These are phyloP conservation scores for Drosophila pseudoobscura DNA, from an alignment of 1,140 invertebrate genomes.

Conservation along the genomic window DNA sequence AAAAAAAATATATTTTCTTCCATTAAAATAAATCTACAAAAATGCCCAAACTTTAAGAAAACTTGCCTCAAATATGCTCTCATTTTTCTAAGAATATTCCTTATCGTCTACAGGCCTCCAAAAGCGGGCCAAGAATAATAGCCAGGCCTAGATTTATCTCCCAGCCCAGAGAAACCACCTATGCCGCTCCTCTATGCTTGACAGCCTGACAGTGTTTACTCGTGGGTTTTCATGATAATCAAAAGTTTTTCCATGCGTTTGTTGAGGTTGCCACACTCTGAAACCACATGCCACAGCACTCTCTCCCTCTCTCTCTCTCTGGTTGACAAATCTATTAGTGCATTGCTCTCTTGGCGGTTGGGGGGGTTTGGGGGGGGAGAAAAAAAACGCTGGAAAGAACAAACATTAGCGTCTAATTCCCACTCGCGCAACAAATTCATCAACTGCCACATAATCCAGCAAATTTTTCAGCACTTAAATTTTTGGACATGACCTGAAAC, in stretches of 20 bases:
- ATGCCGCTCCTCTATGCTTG: neutral
- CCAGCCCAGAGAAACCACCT: slow-evolving; percentile 11
- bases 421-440: slow-evolving; percentile 68
- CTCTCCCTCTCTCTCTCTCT: too few relatives aligned
- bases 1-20: too few relatives aligned
- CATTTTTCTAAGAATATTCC: too few relatives aligned
- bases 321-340: slow-evolving; percentile 68
- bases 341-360: slow-evolving; percentile 34
- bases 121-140: slow-evolving; percentile 29
- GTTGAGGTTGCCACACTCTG: slow-evolving; percentile 12
- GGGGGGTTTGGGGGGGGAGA: too few relatives aligned
- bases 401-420: slow-evolving; percentile 70
- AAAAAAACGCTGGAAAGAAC: slow-evolving; percentile 7
- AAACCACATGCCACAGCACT: neutral
- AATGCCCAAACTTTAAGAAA: too few relatives aligned
- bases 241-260: slow-evolving; percentile 35
- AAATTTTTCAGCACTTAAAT: slow-evolving; percentile 79
- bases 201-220: slow-evolving; percentile 21
- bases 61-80: too few relatives aligned
- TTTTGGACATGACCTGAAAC: slow-evolving; percentile 73
- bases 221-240: slow-evolving; percentile 39
- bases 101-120: slow-evolving; percentile 1
- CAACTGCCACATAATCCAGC: slow-evolving; percentile 73
- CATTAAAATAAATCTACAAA: too few relatives aligned
- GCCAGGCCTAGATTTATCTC: slow-evolving; percentile 40